Base-by-base conservation (phyloP, 2,113 vertebrate genomes). In the Thalassarche chlororhynchos region DNA sequence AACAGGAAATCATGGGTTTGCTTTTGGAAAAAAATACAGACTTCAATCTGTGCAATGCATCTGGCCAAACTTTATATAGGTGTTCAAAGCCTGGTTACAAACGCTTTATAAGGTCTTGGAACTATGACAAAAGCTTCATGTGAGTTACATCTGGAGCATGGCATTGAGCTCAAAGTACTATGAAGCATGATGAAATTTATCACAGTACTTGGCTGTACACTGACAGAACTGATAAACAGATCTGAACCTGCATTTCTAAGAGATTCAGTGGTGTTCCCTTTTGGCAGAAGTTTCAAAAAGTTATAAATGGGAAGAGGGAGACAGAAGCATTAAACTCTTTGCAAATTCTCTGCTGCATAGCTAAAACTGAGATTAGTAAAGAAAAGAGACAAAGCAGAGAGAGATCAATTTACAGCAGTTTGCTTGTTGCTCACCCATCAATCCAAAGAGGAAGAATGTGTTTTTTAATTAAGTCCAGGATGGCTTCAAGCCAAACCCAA, bases 391-490 rank as follows among this genome's bases (percentile, higher is more conserved):
- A 87, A 83, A 76, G 34, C 29, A 58, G 81, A 64, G 40, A 55
- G 40, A 77, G 16, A 72, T 69, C n/a, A 58, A 38, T 51, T 32
- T 26, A 21, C 7, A 83, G 15, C 24, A 76, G 36, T 75, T 80
- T 65, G 23, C 31, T 86, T 93, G 52, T 77, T 87, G 91, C 98
- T 98, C 88, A 99, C 99, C 99, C 99, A 90, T 99, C 99, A 90
- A 99, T 99, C 99, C 99, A 99, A 76, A 99, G 99, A n/a, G 99
- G 99, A 95, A 99, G 98, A 97, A 99, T 97, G 78, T 99, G 99
- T 91, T 99, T 99, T 98, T 99, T 99, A 97, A 99, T 99, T 91
- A 99, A 98, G 81, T 99, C 99, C 97, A 99, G 96, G 87, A 99
- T 99, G 52, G 99, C 99, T 98, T 99, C 99, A 60, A 99, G 97